Percentiles rank a stretch among this genome's conserved stretches.
Evolutionary conservation across 2,888 invertebrate species (phyloP).

Genomic region (Desoria tigrina): DNA sequence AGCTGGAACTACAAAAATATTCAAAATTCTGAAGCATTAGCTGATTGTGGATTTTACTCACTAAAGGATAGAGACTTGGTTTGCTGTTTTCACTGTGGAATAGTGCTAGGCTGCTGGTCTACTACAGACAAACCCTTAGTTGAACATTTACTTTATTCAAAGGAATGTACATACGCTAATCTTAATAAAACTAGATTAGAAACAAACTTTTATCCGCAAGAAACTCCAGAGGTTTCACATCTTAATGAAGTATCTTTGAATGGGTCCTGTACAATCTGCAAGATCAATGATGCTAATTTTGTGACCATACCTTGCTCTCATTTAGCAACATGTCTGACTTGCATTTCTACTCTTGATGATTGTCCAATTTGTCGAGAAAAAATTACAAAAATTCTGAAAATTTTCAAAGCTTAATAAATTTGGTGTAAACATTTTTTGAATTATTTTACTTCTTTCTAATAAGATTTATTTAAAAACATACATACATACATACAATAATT

Average conservation of each 20-base stretch:
- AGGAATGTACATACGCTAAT: neutral
- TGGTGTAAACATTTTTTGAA: too few relatives aligned
- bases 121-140: conserved; percentile 26
- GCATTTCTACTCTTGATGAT: neutral
- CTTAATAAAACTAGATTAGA: neutral
- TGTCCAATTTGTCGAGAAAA: neutral
- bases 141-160: conserved; percentile 33
- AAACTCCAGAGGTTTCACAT: too few relatives aligned
- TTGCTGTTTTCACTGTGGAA: conserved; percentile 34
- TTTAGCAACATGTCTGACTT: conserved; percentile 1
- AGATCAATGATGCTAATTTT: neutral
- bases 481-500: too few relatives aligned
- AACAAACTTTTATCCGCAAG: neutral
- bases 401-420: conserved; percentile 12
- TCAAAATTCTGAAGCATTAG: conserved; percentile 4
- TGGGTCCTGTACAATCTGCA: neutral
- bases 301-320: conserved; percentile 9
- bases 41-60: conserved; percentile 35
- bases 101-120: conserved; percentile 26
- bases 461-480: too few relatives aligned
- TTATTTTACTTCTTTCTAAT: too few relatives aligned
- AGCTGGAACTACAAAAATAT: neutral
- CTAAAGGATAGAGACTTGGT: conserved; percentile 20
- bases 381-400: neutral
- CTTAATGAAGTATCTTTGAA: neutral